phyloP scores from a whole-genome alignment of 2,797 vertebrate genomes.

The Lepus townsendii region DNA sequence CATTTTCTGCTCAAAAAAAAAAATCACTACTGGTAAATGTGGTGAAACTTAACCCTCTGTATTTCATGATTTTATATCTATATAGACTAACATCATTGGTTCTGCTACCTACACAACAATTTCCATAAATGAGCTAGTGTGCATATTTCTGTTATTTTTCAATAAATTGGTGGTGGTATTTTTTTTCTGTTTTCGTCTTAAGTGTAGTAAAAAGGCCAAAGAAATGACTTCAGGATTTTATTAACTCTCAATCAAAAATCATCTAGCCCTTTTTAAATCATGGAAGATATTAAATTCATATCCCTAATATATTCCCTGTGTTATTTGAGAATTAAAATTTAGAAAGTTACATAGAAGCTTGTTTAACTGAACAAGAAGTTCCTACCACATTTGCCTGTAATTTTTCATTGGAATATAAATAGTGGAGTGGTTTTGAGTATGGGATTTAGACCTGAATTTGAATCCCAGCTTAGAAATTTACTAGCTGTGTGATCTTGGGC shows the following conservation, averaged over 20 bases:
- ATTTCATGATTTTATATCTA: not conserved
- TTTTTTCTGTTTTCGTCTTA: not conserved
- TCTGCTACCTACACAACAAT: not conserved
- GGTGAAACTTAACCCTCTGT: not conserved
- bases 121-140: constrained; percentile 49
- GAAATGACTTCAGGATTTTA: constrained; percentile 1
- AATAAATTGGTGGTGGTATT: not conserved
- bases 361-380: constrained; percentile 63
- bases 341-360: constrained; percentile 61
- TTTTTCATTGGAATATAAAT: constrained; percentile 63
- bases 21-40: not conserved
- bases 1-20: not conserved
- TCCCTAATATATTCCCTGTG: constrained; percentile 51
- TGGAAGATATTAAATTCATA: constrained; percentile 36
- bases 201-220: constrained; percentile 10
- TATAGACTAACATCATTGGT: not conserved
- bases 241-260: constrained; percentile 50
- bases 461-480: constrained; percentile 58
- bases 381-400: constrained; percentile 48
- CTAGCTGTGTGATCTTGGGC: constrained; percentile 29
- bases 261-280: constrained; percentile 16
- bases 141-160: constrained; percentile 58
- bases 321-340: constrained; percentile 68
- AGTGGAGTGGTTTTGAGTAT: constrained; percentile 36
- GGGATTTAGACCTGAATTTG: constrained; percentile 31